phyloP scores from a whole-genome alignment of 2,113 vertebrate species.

The Aegithalos caudatus region DNA sequence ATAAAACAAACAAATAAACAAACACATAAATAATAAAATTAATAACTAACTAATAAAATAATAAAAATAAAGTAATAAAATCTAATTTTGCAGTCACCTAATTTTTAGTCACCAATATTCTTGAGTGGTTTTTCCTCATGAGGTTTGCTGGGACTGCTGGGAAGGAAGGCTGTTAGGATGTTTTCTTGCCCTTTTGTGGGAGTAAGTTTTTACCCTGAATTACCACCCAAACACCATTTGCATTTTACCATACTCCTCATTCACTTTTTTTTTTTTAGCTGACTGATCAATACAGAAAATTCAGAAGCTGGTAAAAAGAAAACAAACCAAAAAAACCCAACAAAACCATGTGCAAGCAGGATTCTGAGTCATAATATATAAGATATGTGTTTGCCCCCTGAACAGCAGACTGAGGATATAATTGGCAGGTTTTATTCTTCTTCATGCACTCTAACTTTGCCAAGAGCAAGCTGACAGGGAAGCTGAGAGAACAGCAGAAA shows the following conservation, averaged over 20 bases:
- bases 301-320: neutral
- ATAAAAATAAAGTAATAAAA: neutral
- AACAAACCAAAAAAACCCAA: neutral
- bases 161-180: neutral
- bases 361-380: conserved; percentile 4
- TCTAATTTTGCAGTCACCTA: neutral
- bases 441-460: conserved; percentile 4
- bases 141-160: neutral
- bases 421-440: conserved; percentile 21
- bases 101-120: neutral
- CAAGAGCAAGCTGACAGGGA: conserved; percentile 15
- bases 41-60: no score
- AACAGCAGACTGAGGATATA: neutral
- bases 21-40: no score
- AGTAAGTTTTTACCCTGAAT: neutral
- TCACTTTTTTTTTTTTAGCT: neutral
- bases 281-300: neutral
- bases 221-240: neutral
- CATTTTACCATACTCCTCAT: neutral
- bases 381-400: neutral
- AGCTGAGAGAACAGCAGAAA: neutral
- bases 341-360: neutral
- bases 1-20: neutral
- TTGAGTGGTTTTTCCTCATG: neutral
- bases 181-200: neutral